phyloP scores from a whole-genome alignment of 2,888 invertebrate genomes.

The Parascotia fuliginaria region DNA sequence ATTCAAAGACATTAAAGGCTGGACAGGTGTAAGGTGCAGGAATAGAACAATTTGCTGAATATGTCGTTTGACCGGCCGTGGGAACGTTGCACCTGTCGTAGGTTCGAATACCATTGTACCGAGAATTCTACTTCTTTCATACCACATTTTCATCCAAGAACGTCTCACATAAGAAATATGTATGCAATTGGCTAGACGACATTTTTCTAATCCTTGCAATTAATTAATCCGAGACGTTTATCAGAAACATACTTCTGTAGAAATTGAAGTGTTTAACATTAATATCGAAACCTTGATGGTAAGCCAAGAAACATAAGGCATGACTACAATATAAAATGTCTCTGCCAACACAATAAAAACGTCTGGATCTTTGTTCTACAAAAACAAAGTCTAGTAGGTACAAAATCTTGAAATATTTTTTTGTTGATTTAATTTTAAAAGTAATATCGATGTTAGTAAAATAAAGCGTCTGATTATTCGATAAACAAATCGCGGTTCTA shows the following conservation, averaged over 20 bases:
- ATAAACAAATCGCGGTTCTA: too few relatives aligned
- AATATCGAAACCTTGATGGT: conserved; percentile 23
- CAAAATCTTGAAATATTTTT: conserved; percentile 5
- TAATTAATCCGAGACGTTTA: background rate
- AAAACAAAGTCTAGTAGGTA: conserved; percentile 17
- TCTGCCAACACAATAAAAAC: conserved; percentile 23
- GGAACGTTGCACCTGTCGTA: conserved; percentile 76
- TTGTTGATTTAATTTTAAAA: conserved; percentile 16
- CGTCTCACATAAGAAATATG: conserved; percentile 19
- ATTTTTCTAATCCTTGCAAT: background rate
- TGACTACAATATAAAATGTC: conserved; percentile 26
- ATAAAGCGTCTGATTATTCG: too few relatives aligned
- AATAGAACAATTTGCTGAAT: conserved; percentile 69
- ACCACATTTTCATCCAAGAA: conserved; percentile 37
- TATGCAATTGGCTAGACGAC: conserved; percentile 12
- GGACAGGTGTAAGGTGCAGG: conserved; percentile 67
- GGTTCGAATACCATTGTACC: conserved; percentile 46
- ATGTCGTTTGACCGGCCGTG: conserved; percentile 61
- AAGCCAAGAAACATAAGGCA: conserved; percentile 28
- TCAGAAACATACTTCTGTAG: background rate
- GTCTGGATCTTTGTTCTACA: conserved; percentile 19
- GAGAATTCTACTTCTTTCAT: conserved; percentile 47
- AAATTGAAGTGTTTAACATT: conserved; percentile 6
- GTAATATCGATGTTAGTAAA: too few relatives aligned
- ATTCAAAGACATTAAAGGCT: conserved; percentile 43